Base-by-base conservation (phyloP, 2,888 invertebrate species). In the Xylota sylvarum region DNA sequence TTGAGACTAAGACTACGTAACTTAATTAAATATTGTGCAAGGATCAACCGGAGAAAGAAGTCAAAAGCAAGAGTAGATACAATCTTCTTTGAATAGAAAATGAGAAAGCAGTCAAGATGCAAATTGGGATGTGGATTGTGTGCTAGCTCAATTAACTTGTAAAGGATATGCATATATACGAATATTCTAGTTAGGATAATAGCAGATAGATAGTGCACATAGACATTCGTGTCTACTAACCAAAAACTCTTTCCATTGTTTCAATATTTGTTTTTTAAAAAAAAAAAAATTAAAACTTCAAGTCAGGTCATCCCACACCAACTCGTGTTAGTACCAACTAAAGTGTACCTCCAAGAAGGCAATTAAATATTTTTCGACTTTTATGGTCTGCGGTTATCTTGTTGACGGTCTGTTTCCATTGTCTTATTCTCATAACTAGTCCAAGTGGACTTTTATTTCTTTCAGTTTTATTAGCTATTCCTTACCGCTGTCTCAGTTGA, bases 41-140 rank as follows among this genome's bases (percentile, higher is more conserved):
- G 48, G 46, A 72, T 60, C 27, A 23, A 10, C n/a, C 72, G 1
- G 48, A 32, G 35, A 32, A 46, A 72, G n/a, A 58, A 46, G 70
- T 52, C 35, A 10, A n/a, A 46, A 23, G 46, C 32, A 27, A 69
- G 10, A 17, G 27, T 30, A 56, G 56, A 60, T 37, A 40, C 35
- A 23, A 17, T 72, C 48, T 35, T 10, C 19, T 19, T 23, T 48
- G 72, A 72, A 72, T 60, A 35, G 60, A 12, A 72, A 37, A 60
- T 72, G 60, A 60, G 60, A 37, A 50, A 48, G 23, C 60, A 60
- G 72, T 58, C 70, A 58, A 48, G 58, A 60, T 72, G 60, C 72
- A 72, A 72, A 72, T 72, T 72, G 72, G 58, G 37, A 60, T 60
- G 72, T 72, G 48, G 60, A 60, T 72, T 48, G 48, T 35, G 48